Evolutionary conservation across 2,797 vertebrate genomes (phyloP).

Genomic region (Astyanax mexicanus): DNA sequence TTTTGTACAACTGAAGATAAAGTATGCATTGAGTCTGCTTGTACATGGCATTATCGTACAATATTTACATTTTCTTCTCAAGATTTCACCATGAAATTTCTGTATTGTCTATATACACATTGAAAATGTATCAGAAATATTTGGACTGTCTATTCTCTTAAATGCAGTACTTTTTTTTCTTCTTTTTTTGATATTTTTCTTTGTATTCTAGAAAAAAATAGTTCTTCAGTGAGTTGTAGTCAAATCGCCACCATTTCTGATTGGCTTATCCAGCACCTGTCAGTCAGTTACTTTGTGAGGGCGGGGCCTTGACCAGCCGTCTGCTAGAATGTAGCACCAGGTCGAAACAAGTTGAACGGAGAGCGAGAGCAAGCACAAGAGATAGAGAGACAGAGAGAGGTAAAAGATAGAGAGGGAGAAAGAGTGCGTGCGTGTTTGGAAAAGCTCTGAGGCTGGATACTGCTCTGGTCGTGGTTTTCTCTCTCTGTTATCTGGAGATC

Average conservation of each 20-base stretch:
- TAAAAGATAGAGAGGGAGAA: constrained; percentile 43
- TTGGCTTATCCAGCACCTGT: constrained; percentile 84
- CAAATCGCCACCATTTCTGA: constrained; percentile 85
- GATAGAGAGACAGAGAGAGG: constrained; percentile 44
- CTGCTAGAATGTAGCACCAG: constrained; percentile 79
- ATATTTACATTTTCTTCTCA: constrained; percentile 94
- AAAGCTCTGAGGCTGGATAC: constrained; percentile 72
- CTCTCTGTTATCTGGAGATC: constrained; percentile 99
- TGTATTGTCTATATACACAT: constrained; percentile 98
- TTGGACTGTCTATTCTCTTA: constrained; percentile 93
- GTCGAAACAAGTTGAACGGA: constrained; percentile 78
- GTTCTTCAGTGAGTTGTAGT: constrained; percentile 91
- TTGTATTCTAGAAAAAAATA: constrained; percentile 89
- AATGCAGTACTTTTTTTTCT: constrained; percentile 74
- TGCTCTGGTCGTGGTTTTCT: constrained; percentile 78
- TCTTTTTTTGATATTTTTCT: constrained; percentile 63
- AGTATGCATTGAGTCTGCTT: constrained; percentile 99
- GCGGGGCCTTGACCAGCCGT: constrained; percentile 56
- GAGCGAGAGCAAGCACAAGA: neutral
- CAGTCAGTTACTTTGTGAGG: constrained; percentile 63
- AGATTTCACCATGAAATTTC: constrained; percentile 95
- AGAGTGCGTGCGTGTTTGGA: constrained; percentile 18
- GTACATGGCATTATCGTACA: constrained; percentile 99
- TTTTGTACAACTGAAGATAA: constrained; percentile 99
- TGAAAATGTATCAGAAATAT: constrained; percentile 99